Evolutionary conservation across 2,797 vertebrate genomes (phyloP).

Genomic region (Jordanella pulchra): DNA sequence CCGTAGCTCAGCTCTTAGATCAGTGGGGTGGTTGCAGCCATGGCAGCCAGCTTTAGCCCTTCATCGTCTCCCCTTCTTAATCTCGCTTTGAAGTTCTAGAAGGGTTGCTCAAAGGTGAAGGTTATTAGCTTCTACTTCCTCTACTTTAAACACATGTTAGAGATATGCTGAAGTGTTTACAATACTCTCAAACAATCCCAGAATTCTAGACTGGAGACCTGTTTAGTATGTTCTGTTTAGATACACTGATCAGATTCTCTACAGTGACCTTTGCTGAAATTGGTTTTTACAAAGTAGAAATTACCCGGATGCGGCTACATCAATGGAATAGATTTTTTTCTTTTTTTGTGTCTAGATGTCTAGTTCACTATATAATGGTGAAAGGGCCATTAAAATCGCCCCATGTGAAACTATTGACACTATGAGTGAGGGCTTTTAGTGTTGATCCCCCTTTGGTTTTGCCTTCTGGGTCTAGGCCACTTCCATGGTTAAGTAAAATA

Average conservation of each 20-base stretch:
- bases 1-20: slow-evolving; percentile 25
- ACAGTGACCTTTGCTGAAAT: slow-evolving; percentile 25
- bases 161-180: slow-evolving; percentile 7
- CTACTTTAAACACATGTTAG: slow-evolving; percentile 30
- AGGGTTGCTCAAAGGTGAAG: slow-evolving; percentile 65
- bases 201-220: slow-evolving; percentile 8
- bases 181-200: slow-evolving; percentile 23
- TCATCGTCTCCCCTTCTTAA: slow-evolving; percentile 52
- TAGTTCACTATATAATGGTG: slow-evolving; percentile 37
- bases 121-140: slow-evolving; percentile 48
- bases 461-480: slow-evolving; percentile 47
- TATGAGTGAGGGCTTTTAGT: slow-evolving; percentile 26
- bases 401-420: slow-evolving; percentile 59
- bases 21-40: slow-evolving; percentile 33
- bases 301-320: slow-evolving; percentile 53
- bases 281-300: slow-evolving; percentile 38
- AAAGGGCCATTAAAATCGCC: slow-evolving; percentile 53
- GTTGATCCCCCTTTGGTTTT: slow-evolving; percentile 46
- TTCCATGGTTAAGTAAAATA: slow-evolving; percentile 62
- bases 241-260: slow-evolving; percentile 31
- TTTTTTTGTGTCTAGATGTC: slow-evolving; percentile 34
- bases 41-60: slow-evolving; percentile 52
- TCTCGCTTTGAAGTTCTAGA: slow-evolving; percentile 69
- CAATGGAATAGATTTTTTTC: slow-evolving; percentile 52
- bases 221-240: slow-evolving; percentile 24